A percentile compares a stretch with the other conserved stretches of the same genome.
These are phyloP conservation scores for Psephotus haematonotus DNA, from an alignment of 2,113 vertebrate species.

Conservation along the genomic window DNA sequence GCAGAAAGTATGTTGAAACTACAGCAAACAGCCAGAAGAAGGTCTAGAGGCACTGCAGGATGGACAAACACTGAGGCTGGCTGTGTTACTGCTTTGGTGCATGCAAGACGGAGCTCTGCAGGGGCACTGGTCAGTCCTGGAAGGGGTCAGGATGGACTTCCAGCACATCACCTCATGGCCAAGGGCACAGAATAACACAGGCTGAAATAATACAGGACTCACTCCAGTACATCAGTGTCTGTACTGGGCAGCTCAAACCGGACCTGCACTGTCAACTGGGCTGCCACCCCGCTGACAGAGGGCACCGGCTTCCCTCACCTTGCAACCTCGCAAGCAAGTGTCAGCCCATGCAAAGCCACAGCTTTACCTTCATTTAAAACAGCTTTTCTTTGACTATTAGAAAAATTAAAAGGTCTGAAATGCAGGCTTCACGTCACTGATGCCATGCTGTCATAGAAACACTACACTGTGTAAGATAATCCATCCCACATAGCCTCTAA, in stretches of 20 bases:
- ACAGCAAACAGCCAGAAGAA: not conserved
- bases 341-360: not conserved
- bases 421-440: not conserved
- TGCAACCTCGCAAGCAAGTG: not conserved
- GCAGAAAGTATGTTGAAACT: not conserved
- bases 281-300: not conserved
- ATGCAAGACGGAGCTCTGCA: not conserved
- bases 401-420: not conserved
- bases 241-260: not conserved
- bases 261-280: not conserved
- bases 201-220: not conserved
- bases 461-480: not conserved
- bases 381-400: not conserved
- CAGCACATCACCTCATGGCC: not conserved
- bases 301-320: not conserved
- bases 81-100: not conserved
- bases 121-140: not conserved
- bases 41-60: not conserved
- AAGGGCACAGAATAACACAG: not conserved
- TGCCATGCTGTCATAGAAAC: not conserved
- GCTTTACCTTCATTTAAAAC: not conserved
- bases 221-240: not conserved
- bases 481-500: not conserved
- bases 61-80: not conserved
- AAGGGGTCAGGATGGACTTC: not conserved